Evolutionary conservation across 2,888 invertebrate genomes (phyloP), one percentile per base, ranked within the genome.

Genomic region (Agrypnus murinus): DNA sequence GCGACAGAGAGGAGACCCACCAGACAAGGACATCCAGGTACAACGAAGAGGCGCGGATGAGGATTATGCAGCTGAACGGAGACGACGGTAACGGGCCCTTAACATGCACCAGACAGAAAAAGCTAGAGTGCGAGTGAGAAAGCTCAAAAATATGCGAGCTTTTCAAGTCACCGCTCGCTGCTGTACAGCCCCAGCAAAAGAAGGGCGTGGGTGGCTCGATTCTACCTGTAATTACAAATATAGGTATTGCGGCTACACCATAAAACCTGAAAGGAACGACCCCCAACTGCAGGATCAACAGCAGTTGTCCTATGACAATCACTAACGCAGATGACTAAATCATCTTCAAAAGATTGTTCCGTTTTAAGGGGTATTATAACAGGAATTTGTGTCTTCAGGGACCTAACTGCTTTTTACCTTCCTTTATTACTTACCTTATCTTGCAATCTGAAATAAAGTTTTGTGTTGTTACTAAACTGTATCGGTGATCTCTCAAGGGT

Each of bases 1-100:
- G 66, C 65, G 79, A 77, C 78, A 77, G 79, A 79, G 78, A 78
- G 65, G 32, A 70, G 70, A 46, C 62, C 63, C 63, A 64, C 62
- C 66, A 71, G 71, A 71, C 71, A 71, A 71, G 67, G 71, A 71
- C 71, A 58, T 67, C 67, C 71, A 71, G 71, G 71, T 71, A 67
- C 66, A 67, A 71, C 74, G 70, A 70, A 76, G 73, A 74, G 72
- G 74, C 71, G 71, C 71, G 66, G 66, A 70, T 70, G 70, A 70
- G 70, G 70, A 70, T 65, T 70, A 70, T 70, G 70, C 70, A 63
- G 66, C 34, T 63, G 57, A 46, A 67, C 66, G 66, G 70, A 70
- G 70, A 70, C 70, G 70, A 32, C 50, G 36, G 70, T 69, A 70
- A 65, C 60, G 60, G 65, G 58, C 38, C 50, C 32, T 58, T 31